These are phyloP conservation scores for Psephotus haematonotus DNA, from an alignment of 2,113 vertebrate genomes.

Conservation along the genomic window DNA sequence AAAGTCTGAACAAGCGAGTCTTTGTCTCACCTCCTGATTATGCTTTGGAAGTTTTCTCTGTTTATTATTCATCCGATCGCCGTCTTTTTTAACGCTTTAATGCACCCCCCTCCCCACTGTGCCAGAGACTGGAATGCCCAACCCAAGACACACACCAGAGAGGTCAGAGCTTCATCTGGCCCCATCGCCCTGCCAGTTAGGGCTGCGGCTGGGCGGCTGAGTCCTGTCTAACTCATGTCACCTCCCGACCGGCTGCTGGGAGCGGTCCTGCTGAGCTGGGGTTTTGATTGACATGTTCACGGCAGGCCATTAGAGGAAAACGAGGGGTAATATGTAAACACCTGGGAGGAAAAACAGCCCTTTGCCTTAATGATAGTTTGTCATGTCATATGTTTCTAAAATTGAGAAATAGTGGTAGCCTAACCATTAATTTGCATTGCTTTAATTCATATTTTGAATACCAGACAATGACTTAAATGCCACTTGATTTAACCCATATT, in stretches of 20 bases:
- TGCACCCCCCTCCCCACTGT: background rate
- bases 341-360: slow-evolving; percentile 33
- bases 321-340: background rate
- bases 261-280: rapidly evolving
- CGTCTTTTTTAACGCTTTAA: background rate
- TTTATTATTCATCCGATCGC: background rate
- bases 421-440: slow-evolving; percentile 28
- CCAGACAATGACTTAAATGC: background rate
- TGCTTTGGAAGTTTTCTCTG: background rate
- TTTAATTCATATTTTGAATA: slow-evolving; percentile 41
- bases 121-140: rapidly evolving
- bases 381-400: background rate
- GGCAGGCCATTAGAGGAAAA: background rate
- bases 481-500: background rate
- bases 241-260: rapidly evolving
- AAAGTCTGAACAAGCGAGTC: background rate
- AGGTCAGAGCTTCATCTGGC: background rate
- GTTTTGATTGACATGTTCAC: background rate
- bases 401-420: background rate
- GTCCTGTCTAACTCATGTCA: background rate
- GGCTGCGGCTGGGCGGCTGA: background rate
- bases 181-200: background rate
- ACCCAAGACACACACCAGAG: rapidly evolving
- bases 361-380: slow-evolving; percentile 50
- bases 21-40: slow-evolving; percentile 24